Evolutionary conservation across 2,888 invertebrate genomes (phyloP), one percentile per base, ranked within the genome.

Genomic region (Xylocampa areola): DNA sequence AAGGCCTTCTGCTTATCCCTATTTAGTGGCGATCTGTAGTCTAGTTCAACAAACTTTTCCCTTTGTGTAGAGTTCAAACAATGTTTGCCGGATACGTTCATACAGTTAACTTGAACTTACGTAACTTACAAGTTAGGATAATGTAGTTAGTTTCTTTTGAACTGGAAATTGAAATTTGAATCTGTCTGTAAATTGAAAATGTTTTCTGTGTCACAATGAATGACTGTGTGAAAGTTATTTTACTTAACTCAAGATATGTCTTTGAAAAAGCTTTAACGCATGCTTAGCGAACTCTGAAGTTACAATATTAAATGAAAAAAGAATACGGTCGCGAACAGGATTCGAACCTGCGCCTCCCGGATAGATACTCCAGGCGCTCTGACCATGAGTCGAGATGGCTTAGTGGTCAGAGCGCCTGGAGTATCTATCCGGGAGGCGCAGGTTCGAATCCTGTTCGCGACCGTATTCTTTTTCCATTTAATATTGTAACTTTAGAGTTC

Each of bases 51-150:
- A 53, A 64, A 64, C 23, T 64, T 64, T 63, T 29, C 4, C 27
- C 30, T 64, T 39, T 64, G 43, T 39, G 11, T 39, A 37, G 36
- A 52, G 43, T 43, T 53, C 33, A 63, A 63, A 69, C 47, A 64
- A 43, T 69, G 47, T 69, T 69, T 63, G 47, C 29, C 7, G 30
- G 50, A 33, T 13, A 35, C 30, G 25, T 41, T 63, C 32, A 25
- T 23, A 63, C 11, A 30, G 64, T 63, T 64, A 63, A 64, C 45
- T 53, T 53, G 13, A 69, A 69, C 54, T 45, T 53, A 63, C 23
- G 65, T 40, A 55, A 48, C 70, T 53, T 40, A 64, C 47, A 65
- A 65, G 44, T 64, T 64, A 36, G 40, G n/a, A 7, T 49, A 64
- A 64, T 70, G 36, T 41, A 13, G 13, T 48, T 45, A 36, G 44